Conservation (phyloP, 2,888 invertebrate genomes). For the Drosophila pseudotalamancana region DNA sequence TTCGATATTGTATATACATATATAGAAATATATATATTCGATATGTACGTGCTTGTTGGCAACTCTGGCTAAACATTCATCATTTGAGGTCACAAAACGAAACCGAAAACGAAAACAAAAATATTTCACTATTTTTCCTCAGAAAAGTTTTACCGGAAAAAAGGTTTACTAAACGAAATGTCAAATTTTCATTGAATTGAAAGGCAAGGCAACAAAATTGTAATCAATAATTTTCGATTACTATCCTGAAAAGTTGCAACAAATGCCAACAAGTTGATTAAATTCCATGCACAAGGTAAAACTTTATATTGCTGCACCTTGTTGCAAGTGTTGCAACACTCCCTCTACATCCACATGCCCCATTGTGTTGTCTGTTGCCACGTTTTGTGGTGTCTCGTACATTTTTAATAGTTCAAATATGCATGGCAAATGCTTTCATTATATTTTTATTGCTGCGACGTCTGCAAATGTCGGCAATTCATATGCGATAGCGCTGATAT, state of each 20-base stretch:
- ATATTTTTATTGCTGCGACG: constrained; percentile 57
- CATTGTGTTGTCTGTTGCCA: constrained; percentile 9
- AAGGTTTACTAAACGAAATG: constrained; percentile 10
- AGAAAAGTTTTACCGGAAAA: constrained; percentile 4
- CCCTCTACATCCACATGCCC: not conserved
- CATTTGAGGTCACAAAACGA: constrained; percentile 57
- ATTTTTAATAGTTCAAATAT: constrained; percentile 52
- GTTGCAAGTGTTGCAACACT: not conserved
- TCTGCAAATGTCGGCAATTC: constrained; percentile 53
- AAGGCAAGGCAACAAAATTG: constrained; percentile 18
- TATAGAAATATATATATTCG: constrained; percentile 23
- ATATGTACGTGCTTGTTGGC: constrained; percentile 68
- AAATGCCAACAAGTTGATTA: constrained; percentile 58
- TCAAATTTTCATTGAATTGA: constrained; percentile 27
- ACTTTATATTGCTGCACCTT: constrained; percentile 16
- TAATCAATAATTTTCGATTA: constrained; percentile 70
- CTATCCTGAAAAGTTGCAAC: constrained; percentile 33
- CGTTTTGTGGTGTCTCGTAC: constrained; percentile 29
- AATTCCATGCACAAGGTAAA: constrained; percentile 26
- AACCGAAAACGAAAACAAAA: constrained; percentile 49
- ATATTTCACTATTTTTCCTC: constrained; percentile 23
- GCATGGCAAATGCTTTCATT: constrained; percentile 63
- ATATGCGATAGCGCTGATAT: constrained; percentile 52
- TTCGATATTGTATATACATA: too few relatives aligned
- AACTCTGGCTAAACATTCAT: constrained; percentile 58